Percentiles rank a stretch among this genome's conserved stretches.
These are phyloP conservation scores for Asarcornis scutulata DNA, from an alignment of 2,113 vertebrate genomes.

Conservation along the genomic window DNA sequence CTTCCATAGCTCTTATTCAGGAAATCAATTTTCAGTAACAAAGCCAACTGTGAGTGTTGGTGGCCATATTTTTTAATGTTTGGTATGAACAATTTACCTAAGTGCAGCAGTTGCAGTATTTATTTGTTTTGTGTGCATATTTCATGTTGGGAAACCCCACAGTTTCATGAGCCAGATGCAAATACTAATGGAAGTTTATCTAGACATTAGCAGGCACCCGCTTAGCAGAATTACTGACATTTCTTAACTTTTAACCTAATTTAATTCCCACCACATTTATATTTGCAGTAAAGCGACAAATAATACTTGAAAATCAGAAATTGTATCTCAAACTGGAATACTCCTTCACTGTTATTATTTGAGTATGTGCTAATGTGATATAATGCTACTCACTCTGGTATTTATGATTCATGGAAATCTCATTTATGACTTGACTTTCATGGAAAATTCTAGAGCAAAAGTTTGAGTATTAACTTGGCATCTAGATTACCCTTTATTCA, in stretches of 20 bases:
- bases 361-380: background rate
- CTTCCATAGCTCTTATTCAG: constrained; percentile 17
- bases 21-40: constrained; percentile 31
- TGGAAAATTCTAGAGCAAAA: background rate
- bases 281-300: constrained; percentile 44
- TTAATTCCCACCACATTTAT: background rate
- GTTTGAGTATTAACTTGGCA: background rate
- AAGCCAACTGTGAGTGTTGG: background rate
- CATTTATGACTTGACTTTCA: background rate
- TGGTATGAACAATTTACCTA: background rate
- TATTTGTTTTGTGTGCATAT: background rate
- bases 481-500: background rate
- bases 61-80: background rate
- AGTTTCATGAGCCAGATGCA: constrained; percentile 1
- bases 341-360: background rate
- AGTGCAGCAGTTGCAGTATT: background rate
- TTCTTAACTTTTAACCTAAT: constrained; percentile 19
- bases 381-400: background rate
- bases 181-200: background rate
- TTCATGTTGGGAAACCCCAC: background rate
- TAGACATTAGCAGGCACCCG: background rate
- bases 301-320: constrained; percentile 39
- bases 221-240: background rate
- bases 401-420: background rate
- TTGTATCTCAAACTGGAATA: background rate